phyloP scores from a whole-genome alignment of 2,888 invertebrate genomes.

The Dioctria rufipes region DNA sequence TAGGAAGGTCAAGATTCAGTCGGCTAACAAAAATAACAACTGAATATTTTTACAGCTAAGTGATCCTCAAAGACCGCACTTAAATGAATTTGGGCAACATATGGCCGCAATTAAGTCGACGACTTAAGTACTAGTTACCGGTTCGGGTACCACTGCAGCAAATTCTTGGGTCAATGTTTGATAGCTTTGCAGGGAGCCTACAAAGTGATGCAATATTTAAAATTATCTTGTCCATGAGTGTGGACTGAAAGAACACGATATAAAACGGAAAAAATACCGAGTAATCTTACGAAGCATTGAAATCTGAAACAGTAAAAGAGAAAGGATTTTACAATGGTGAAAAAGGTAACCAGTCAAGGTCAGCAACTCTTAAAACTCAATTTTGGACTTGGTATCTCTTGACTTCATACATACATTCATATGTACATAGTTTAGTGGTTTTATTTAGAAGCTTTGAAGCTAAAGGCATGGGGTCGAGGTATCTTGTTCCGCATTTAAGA shows the following conservation, averaged over 20 bases:
- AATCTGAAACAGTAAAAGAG: slow-evolving; percentile 31
- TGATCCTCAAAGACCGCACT: slow-evolving; percentile 8
- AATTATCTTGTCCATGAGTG: neutral
- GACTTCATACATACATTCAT: neutral
- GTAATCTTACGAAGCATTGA: neutral
- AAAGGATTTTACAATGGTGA: slow-evolving; percentile 48
- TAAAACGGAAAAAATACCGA: too few species aligned
- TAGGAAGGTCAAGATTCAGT: too few species aligned
- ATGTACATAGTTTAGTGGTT: too few species aligned
- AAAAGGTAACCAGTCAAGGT: slow-evolving; percentile 52
- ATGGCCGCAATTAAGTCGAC: neutral
- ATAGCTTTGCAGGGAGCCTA: neutral
- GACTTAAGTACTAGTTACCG: too few species aligned
- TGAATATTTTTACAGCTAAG: neutral
- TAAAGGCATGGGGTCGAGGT: too few species aligned
- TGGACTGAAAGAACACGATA: neutral
- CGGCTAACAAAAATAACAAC: neutral
- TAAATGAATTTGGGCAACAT: neutral
- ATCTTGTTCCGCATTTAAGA: slow-evolving; percentile 3
- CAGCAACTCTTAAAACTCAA: slow-evolving; percentile 29
- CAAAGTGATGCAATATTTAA: neutral
- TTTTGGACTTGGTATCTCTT: slow-evolving; percentile 12
- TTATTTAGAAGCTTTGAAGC: too few species aligned
- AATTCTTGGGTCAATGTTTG: slow-evolving; percentile 2
- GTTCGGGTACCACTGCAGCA: neutral